A percentile compares a stretch with the other conserved stretches of the same genome.
Conservation (phyloP, 2,888 invertebrate genomes). For the Gerris lacustris region DNA sequence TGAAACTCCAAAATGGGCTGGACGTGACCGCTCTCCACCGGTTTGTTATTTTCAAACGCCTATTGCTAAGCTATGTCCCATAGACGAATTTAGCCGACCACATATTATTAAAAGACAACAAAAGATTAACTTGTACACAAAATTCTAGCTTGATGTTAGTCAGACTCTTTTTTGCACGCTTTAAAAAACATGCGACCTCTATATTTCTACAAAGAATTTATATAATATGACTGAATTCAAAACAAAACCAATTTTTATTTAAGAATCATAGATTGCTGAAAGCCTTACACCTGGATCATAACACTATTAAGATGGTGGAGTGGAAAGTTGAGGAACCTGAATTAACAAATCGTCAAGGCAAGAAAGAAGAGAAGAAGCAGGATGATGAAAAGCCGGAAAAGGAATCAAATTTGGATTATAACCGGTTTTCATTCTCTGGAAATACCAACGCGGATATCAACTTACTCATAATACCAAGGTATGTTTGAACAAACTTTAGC, state of each 20-base stretch:
- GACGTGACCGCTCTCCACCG: too few species aligned
- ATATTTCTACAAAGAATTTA: too few species aligned
- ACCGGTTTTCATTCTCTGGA: constrained; percentile 65
- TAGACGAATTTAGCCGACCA: too few species aligned
- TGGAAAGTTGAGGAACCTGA: constrained; percentile 48
- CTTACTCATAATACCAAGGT: constrained; percentile 61
- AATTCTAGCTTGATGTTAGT: too few species aligned
- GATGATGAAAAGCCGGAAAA: constrained; percentile 54
- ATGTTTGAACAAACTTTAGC: constrained; percentile 22
- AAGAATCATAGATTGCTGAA: constrained; percentile 20
- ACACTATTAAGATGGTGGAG: constrained; percentile 15
- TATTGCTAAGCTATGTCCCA: too few species aligned
- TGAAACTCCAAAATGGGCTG: too few species aligned
- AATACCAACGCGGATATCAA: constrained; percentile 53
- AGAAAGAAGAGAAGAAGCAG: not conserved
- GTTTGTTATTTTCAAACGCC: too few species aligned
- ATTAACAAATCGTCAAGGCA: constrained; percentile 31
- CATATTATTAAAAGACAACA: too few species aligned
- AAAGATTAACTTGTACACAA: too few species aligned
- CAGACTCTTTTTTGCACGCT: too few species aligned
- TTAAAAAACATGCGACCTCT: too few species aligned
- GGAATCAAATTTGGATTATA: constrained; percentile 63
- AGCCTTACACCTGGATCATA: constrained; percentile 20
- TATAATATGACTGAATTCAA: too few species aligned
- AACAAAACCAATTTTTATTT: not conserved